Base-by-base conservation (phyloP, 2,888 invertebrate genomes). In the Sericinus montela region DNA sequence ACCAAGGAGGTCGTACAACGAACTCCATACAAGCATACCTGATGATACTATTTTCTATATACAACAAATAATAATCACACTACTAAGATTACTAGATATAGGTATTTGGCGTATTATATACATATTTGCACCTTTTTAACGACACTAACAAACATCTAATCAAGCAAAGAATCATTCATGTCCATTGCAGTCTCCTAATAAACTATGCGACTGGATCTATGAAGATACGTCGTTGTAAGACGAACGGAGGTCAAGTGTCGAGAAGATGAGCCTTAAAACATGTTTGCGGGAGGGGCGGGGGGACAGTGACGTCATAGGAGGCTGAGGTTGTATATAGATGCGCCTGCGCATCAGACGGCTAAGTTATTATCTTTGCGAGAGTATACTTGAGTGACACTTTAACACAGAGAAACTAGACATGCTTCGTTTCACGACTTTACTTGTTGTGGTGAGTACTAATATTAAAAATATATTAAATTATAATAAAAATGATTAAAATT, bases 301-400 rank as follows among this genome's bases (percentile, higher is more conserved):
- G 49, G 50, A 51, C 25, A 15, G 51, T 85, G 81, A 85, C 84
- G 83, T 86, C 83, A 82, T 56, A 62, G 76, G 78, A 82, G 79
- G 76, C 81, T 81, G 80, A 62, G 69, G 52, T 56, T 71, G 66
- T 87, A 87, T 85, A 84, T 84, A 87, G 83, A 80, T 80, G 80
- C 69, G 77, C 76, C 50, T 54, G 70, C 72, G 71, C 60, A 65
- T 59, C 69, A 58, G 53, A 63, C 67, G 66, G 67, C 69, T 74
- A 75, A 78, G 72, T 74, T 58, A 71, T 69, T 65, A 65, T 64
- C 67, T 58, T 60, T 65, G 74, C 69, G 73, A 67, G 67, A 65
- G 66, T 44, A 42, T 62, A 69, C 69, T 63, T 60, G 67, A 69
- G 75, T 75, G 73, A 67, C 63, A 60, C 57, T 52, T 30, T 32